Percentiles rank a stretch among this genome's conserved stretches.
Conservation (phyloP, 2,113 vertebrate species). For the Vicugna pacos region DNA sequence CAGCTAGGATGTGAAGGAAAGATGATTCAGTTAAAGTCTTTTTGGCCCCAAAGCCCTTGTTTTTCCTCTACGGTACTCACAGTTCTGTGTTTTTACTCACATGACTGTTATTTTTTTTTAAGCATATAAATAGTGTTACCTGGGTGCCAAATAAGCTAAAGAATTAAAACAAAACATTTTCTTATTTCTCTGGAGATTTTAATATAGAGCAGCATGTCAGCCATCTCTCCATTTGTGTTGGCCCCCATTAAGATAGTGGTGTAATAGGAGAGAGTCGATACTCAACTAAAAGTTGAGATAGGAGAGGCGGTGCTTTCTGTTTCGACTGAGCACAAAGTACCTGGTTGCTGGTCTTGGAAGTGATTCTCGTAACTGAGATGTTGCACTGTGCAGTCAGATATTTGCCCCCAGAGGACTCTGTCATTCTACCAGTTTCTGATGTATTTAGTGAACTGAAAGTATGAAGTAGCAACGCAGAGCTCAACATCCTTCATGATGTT, state of each 20-base stretch:
- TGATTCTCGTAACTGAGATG: neutral
- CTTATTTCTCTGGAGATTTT: neutral
- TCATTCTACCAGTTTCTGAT: neutral
- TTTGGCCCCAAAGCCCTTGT: neutral
- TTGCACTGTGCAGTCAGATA: neutral
- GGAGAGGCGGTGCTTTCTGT: neutral
- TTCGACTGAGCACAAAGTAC: neutral
- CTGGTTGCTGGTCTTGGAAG: neutral
- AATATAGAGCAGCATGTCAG: rapidly evolving
- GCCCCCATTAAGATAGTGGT: neutral
- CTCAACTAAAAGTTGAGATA: neutral
- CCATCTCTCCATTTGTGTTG: neutral
- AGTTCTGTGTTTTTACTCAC: conserved; percentile 30
- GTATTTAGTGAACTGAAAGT: neutral
- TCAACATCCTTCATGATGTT: neutral
- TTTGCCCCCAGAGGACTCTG: neutral
- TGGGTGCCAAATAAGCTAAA: neutral
- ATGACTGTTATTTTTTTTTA: neutral
- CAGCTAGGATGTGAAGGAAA: neutral
- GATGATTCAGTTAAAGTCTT: neutral
- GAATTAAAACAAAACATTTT: neutral
- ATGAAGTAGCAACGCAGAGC: neutral
- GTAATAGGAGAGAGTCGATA: neutral
- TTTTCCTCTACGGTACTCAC: neutral
- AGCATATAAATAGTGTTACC: neutral